Base-by-base conservation (phyloP, 2,113 vertebrate genomes). In the Heterocephalus glaber region DNA sequence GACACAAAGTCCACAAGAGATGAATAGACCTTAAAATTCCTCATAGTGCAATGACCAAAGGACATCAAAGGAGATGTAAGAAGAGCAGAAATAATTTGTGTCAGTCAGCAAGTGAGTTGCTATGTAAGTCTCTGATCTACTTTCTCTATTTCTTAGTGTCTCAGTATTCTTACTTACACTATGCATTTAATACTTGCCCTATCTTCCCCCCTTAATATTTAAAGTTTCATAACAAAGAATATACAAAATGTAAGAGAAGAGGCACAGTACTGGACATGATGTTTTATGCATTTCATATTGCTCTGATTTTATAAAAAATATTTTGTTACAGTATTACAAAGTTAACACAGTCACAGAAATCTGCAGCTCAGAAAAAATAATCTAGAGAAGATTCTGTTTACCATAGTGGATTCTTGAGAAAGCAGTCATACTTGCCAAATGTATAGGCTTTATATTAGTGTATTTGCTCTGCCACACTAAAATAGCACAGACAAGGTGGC, bases 201-300 rank as follows among this genome's bases (percentile, higher is more conserved):
- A 5, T 17, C 28, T 52, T 89, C 76, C 54, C 24, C 20, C 12
- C 41, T 82, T 41, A 11, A 11, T 60, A 35, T 86, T 76, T 65
- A 86, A 90, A 41, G 30, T 47, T 95, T 63, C 17, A 35, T 95
- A 82, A 72, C 89, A 86, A 12, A 74, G n/a, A 65, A 81, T 49
- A 49, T 52, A 61, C 28, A 87, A 49, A 58, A 41, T 81, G 11
- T 66, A 58, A 44, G 33, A 20, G 24, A 76, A 44, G 16, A 49
- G 60, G 11, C 13, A 63, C 33, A 28, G 24, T 56, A 56, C 54
- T 56, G 54, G 35, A n/a, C 58, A 68, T 63, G 74, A 30, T 52
- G 5, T 77, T 66, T 77, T 61, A 22, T 44, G 61, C 38, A 35
- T 87, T 86, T 90, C 86, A 52, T 6, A 65, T 9, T 60, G 47